A percentile compares a stretch with the other conserved stretches of the same genome.
These are phyloP conservation scores for Laodelphax striatellus DNA, from an alignment of 1,140 invertebrate genomes.

Conservation along the genomic window DNA sequence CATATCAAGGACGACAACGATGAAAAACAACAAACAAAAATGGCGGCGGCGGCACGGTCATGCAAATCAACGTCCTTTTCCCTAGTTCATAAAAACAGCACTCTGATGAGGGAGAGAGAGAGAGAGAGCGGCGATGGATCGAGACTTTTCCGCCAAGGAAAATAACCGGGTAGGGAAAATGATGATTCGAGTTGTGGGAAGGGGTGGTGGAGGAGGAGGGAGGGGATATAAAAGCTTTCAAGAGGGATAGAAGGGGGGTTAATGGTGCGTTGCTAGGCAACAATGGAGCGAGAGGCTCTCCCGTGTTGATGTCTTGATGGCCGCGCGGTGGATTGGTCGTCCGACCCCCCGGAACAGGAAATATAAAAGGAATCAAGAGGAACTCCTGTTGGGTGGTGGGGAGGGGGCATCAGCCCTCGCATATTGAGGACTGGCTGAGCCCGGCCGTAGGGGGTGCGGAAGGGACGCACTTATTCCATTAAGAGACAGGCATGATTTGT, in stretches of 20 bases:
- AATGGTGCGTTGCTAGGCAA: constrained; percentile 26
- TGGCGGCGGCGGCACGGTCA: constrained; percentile 12
- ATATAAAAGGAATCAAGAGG: constrained; percentile 5
- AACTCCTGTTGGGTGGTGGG: constrained; percentile 4
- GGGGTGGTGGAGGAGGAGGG: constrained; percentile 9
- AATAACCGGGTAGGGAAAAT: not conserved
- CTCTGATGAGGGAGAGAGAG: not conserved
- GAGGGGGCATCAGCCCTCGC: constrained; percentile 13
- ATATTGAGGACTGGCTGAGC: not conserved
- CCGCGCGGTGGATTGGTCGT: constrained; percentile 8
- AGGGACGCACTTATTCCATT: constrained; percentile 5
- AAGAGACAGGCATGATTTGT: constrained; percentile 1
- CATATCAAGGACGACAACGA: constrained; percentile 9
- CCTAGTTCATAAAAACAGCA: constrained; percentile 9
- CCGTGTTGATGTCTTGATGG: constrained; percentile 18
- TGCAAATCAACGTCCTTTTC: constrained; percentile 12
- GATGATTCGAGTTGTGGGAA: constrained; percentile 8
- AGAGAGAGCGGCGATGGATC: not conserved
- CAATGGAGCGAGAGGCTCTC: constrained; percentile 18
- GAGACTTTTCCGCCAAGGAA: constrained; percentile 2
- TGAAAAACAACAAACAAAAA: constrained; percentile 16
- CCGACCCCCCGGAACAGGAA: constrained; percentile 3
- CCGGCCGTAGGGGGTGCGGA: not conserved
- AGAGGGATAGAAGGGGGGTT: constrained; percentile 15
- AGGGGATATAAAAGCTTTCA: constrained; percentile 7